Conservation (phyloP, 2,113 vertebrate genomes). For the Uria aalge region DNA sequence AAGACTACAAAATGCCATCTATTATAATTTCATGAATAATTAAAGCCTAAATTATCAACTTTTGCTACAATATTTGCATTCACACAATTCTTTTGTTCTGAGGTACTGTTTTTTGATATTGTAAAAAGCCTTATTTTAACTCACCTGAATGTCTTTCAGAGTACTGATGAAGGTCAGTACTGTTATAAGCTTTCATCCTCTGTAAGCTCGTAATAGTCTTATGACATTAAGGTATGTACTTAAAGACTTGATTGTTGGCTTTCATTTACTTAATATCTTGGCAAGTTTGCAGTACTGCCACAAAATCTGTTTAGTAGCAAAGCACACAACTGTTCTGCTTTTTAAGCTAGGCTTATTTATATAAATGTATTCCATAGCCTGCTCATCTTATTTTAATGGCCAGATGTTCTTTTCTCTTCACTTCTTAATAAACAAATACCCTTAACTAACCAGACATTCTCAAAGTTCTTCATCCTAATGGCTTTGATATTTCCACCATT, state of each 20-base stretch:
- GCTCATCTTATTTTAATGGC: conserved; percentile 57
- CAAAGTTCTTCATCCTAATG: not conserved
- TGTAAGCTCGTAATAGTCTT: conserved; percentile 45
- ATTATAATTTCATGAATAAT: not conserved
- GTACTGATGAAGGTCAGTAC: not conserved
- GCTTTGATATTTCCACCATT: not conserved
- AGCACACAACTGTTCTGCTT: conserved; percentile 53
- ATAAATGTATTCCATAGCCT: conserved; percentile 58
- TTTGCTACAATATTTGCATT: not conserved
- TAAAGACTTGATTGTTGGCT: conserved; percentile 61
- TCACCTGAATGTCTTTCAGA: not conserved
- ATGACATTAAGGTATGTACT: conserved; percentile 54
- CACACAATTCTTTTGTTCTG: not conserved
- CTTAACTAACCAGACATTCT: conserved; percentile 25
- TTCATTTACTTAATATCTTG: conserved; percentile 63
- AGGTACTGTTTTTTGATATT: not conserved
- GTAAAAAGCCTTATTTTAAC: not conserved
- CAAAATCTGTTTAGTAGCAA: conserved; percentile 55
- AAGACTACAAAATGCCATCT: not conserved
- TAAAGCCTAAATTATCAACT: not conserved
- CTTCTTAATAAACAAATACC: conserved; percentile 49
- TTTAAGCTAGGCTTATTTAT: conserved; percentile 53
- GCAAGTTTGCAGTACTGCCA: conserved; percentile 34
- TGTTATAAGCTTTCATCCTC: not conserved
- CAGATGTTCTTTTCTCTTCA: conserved; percentile 63